phyloP scores from a whole-genome alignment of 2,797 vertebrate species.

The Harpagifer antarcticus region DNA sequence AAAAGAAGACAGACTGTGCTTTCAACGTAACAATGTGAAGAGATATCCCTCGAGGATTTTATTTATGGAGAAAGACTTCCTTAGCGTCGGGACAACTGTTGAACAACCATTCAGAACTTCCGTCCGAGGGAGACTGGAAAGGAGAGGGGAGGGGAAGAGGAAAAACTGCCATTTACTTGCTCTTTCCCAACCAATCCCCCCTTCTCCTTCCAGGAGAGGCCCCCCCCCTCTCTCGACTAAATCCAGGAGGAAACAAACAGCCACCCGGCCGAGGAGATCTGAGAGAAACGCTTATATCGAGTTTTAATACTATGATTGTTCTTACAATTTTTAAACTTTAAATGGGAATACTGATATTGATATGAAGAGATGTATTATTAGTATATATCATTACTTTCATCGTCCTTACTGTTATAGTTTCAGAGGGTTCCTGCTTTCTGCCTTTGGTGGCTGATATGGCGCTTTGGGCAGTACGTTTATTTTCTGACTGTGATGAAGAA shows the following conservation, averaged over 20 bases:
- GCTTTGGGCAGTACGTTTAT: conserved; percentile 22
- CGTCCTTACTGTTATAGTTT: conserved; percentile 82
- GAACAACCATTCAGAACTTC: conserved; percentile 60
- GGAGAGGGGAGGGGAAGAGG: conserved; percentile 71
- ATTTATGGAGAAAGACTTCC: conserved; percentile 66
- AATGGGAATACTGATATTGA: conserved; percentile 81
- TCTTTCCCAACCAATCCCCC: conserved; percentile 77
- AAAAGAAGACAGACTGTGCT: conserved; percentile 64
- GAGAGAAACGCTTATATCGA: conserved; percentile 77
- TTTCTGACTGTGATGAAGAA: conserved; percentile 45
- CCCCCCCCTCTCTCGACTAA: conserved; percentile 32
- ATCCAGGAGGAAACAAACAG: conserved; percentile 57
- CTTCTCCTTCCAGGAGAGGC: conserved; percentile 65
- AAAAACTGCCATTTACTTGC: conserved; percentile 82
- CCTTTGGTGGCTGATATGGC: conserved; percentile 27
- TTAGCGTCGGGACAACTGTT: conserved; percentile 55
- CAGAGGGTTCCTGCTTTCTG: conserved; percentile 47
- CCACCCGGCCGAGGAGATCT: conserved; percentile 46
- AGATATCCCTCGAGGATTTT: conserved; percentile 66
- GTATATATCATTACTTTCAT: conserved; percentile 81
- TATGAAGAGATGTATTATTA: conserved; percentile 83
- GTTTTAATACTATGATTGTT: conserved; percentile 89
- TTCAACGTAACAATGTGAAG: conserved; percentile 51
- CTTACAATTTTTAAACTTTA: conserved; percentile 88
- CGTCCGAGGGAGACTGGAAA: conserved; percentile 51